These are phyloP conservation scores for Noctua janthe DNA, from an alignment of 2,888 invertebrate species.

Conservation along the genomic window DNA sequence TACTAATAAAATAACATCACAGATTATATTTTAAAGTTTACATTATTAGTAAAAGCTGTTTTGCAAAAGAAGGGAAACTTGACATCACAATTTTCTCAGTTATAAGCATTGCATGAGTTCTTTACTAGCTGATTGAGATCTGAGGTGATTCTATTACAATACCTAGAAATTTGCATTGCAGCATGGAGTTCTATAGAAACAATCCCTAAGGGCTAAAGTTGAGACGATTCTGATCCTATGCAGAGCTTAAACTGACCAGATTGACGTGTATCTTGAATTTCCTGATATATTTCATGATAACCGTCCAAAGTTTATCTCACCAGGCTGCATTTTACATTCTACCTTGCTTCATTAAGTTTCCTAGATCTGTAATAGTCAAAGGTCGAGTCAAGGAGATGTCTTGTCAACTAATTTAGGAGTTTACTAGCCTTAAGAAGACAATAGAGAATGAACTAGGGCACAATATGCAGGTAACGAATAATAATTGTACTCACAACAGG, in stretches of 20 bases:
- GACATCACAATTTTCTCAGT: neutral
- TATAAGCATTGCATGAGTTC: neutral
- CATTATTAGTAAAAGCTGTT: neutral
- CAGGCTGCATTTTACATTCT: neutral
- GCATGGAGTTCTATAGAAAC: neutral
- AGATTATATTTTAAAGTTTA: neutral
- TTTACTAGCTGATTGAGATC: neutral
- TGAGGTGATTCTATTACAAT: neutral
- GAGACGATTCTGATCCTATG: too few relatives aligned
- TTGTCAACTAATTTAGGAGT: neutral
- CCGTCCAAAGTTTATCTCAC: too few relatives aligned
- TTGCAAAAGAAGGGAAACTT: neutral
- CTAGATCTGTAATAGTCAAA: neutral
- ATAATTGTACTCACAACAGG: constrained; percentile 92
- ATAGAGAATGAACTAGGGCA: neutral
- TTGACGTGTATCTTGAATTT: neutral
- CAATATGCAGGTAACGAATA: neutral
- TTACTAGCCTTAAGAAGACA: neutral
- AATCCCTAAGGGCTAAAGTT: neutral
- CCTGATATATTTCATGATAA: neutral
- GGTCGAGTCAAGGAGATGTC: neutral
- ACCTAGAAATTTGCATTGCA: neutral
- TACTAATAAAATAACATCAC: neutral
- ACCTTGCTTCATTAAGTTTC: neutral
- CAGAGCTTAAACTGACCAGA: neutral